Base-by-base conservation (phyloP, 1,140 invertebrate species). In the Ptiloglossa arizonensis region DNA sequence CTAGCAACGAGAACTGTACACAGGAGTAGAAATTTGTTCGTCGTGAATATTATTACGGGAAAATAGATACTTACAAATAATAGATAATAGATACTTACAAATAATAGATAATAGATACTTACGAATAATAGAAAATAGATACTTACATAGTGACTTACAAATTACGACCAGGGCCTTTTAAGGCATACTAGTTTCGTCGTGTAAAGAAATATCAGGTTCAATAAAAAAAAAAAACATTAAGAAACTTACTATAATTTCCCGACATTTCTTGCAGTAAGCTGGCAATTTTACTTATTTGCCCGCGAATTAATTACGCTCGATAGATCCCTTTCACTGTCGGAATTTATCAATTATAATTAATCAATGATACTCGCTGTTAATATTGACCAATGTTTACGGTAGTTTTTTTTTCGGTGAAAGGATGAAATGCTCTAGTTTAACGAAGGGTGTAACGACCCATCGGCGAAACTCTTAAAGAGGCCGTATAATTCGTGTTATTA, bases 331-430 rank as follows among this genome's bases (percentile, higher is more conserved):
- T 81, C 46, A 59, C 64, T 41, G 44, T 69, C 48, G 35, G 19
- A 22, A 46, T 29, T 32, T 56, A 44, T 59, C 32, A 13, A 22
- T 66, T 77, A n/a, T 60, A 44, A 81, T 77, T 67, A 48, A 77
- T 32, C 38, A 70, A 32, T 52, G 52, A 46, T 52, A 81, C 38
- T 38, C 9, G 15, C n/a, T 24, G 19, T 52, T 52, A 62, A 72
- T 69, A 79, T 59, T 74, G 63, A 82, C 69, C 72, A 59, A 79
- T 38, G 35, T 19, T 38, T 57, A 46, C 56, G 32, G 17, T 70
- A 19, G 35, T 66, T 52, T 69, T 57, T 35, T 69, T 57, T 35
- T 38, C 15, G 50, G 82, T 83, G 80, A 83, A 83, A 83, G 75
- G 68, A 73, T 13, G 57, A 68, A 48, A n/a, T 69, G 69, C 27